phyloP scores from a whole-genome alignment of 2,797 vertebrate species.

The Falco rusticolus region DNA sequence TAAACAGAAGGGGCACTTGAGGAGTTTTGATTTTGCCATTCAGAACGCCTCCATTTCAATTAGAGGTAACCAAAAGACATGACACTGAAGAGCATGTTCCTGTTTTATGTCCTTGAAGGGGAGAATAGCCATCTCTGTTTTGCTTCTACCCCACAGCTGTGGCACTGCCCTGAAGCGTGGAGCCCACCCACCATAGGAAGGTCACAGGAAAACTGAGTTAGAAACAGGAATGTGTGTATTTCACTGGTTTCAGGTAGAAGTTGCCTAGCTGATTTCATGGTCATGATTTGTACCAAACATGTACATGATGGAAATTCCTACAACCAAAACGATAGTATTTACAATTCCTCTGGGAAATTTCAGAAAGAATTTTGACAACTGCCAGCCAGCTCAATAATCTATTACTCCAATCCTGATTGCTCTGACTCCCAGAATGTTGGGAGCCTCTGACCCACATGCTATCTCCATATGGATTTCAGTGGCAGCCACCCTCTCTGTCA shows the following conservation, averaged over 20 bases:
- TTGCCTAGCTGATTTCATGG: not conserved
- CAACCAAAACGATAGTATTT: not conserved
- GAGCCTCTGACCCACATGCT: accelerated
- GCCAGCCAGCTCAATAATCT: not conserved
- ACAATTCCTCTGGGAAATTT: not conserved
- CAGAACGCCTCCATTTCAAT: conserved; percentile 74
- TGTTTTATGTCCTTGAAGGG: conserved; percentile 6
- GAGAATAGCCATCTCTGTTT: not conserved
- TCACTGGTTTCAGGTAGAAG: not conserved
- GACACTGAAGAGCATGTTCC: conserved; percentile 29
- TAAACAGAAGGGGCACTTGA: conserved; percentile 75
- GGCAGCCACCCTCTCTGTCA: not conserved
- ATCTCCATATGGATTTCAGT: not conserved
- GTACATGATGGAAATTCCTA: not conserved
- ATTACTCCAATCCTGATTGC: not conserved
- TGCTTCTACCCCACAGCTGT: not conserved
- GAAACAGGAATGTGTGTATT: accelerated
- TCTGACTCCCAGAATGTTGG: not conserved
- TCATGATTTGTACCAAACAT: not conserved
- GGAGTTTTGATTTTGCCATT: conserved; percentile 75
- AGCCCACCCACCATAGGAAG: accelerated
- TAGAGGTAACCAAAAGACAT: conserved; percentile 72
- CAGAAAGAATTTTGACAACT: not conserved
- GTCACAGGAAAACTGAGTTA: not conserved
- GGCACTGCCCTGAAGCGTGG: not conserved